These are phyloP conservation scores for Schizopygopsis pylzovi DNA, from an alignment of 2,797 vertebrate species.

Conservation along the genomic window DNA sequence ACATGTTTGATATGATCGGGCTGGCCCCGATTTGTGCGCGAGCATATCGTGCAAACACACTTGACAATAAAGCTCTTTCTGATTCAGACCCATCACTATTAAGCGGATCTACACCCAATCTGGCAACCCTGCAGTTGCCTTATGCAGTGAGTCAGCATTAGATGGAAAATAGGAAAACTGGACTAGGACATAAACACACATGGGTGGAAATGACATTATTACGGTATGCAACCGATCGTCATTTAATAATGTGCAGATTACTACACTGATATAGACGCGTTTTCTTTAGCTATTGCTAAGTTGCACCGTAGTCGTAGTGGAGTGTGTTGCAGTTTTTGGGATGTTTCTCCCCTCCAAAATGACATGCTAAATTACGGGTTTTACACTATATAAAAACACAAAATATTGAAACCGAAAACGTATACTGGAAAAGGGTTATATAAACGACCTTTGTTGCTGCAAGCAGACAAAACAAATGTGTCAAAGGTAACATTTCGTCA, in stretches of 20 bases:
- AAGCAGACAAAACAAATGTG: background rate
- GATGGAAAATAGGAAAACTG: background rate
- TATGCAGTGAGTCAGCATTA: background rate
- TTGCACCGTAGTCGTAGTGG: too few species aligned
- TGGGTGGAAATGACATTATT: background rate
- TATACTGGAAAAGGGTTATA: background rate
- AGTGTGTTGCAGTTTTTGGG: too few species aligned
- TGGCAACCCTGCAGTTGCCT: background rate
- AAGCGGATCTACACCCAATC: background rate
- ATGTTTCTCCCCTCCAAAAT: background rate
- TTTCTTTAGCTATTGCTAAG: background rate
- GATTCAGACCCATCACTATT: too few species aligned
- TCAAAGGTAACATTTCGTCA: conserved; percentile 31
- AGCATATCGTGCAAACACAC: too few species aligned
- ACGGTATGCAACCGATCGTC: background rate
- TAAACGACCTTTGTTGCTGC: background rate
- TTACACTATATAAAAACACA: background rate
- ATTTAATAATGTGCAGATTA: background rate
- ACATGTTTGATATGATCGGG: too few species aligned
- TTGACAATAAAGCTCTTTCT: too few species aligned
- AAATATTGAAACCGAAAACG: background rate
- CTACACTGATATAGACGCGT: too few species aligned
- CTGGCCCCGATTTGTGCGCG: too few species aligned
- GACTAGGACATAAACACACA: background rate
- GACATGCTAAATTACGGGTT: background rate